Conservation (phyloP, 1,140 invertebrate genomes). For the Archegozetes longisetosus region DNA sequence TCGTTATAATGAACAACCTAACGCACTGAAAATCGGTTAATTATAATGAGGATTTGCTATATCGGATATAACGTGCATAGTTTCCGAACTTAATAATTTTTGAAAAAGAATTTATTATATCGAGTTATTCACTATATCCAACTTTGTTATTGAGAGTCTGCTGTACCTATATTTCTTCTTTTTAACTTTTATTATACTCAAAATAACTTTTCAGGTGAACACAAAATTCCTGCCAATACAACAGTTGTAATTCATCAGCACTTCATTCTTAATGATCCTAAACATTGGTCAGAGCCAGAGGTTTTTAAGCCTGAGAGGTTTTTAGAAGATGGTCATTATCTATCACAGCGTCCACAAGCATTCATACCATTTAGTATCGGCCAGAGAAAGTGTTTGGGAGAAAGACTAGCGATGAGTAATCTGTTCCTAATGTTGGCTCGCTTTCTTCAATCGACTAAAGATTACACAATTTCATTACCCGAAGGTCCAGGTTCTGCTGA, state of each 20-base stretch:
- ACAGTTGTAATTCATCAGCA: not conserved
- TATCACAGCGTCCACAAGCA: too few relatives aligned
- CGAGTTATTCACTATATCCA: too few relatives aligned
- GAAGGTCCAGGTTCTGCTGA: not conserved
- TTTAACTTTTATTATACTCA: too few relatives aligned
- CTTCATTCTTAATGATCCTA: not conserved
- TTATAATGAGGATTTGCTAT: too few relatives aligned
- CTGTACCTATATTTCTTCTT: not conserved
- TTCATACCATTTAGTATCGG: conserved; percentile 1
- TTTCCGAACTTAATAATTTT: too few relatives aligned
- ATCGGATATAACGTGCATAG: too few relatives aligned
- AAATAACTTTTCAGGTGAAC: not conserved
- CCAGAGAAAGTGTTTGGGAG: not conserved
- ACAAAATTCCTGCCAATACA: not conserved
- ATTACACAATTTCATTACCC: not conserved
- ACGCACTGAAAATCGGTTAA: too few relatives aligned
- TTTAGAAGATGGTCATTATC: not conserved
- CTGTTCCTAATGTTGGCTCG: not conserved
- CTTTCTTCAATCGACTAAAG: not conserved
- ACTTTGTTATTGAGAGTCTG: not conserved
- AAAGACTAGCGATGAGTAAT: not conserved
- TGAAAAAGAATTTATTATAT: too few relatives aligned
- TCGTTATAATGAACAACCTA: too few relatives aligned
- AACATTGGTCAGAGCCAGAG: conserved; percentile 1
- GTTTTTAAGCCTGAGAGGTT: conserved; percentile 3